Percentiles rank a stretch among this genome's conserved stretches.
phyloP scores from a whole-genome alignment of 2,797 vertebrate genomes.

The Gobionotothen gibberifrons region DNA sequence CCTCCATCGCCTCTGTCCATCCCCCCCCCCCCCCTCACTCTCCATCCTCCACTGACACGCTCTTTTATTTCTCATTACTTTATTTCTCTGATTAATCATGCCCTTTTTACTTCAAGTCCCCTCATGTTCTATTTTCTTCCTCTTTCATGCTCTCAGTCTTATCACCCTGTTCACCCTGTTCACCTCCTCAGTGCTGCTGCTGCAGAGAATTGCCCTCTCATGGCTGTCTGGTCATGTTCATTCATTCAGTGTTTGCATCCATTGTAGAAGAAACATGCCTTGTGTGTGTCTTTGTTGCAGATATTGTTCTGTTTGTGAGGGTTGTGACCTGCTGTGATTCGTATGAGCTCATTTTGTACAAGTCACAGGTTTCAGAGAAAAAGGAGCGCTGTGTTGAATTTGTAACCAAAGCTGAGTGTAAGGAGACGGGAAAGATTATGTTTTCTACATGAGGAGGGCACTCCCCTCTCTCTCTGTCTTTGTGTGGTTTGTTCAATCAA shows the following conservation, averaged over 20 bases:
- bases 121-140: conserved; percentile 15
- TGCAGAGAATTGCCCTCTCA: conserved; percentile 31
- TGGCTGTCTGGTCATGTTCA: conserved; percentile 2
- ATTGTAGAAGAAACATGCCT: conserved; percentile 16
- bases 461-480: not conserved
- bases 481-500: not conserved
- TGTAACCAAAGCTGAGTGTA: conserved; percentile 16
- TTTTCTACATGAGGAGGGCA: conserved; percentile 13
- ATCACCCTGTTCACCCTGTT: conserved; percentile 10
- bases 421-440: not conserved
- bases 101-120: conserved; percentile 13
- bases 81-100: not conserved
- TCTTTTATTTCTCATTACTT: not conserved
- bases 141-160: conserved; percentile 2
- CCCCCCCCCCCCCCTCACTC: conserved; percentile 24
- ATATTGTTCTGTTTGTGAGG: conserved; percentile 16
- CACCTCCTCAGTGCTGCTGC: not conserved
- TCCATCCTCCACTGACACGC: conserved; percentile 9
- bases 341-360: conserved; percentile 26
- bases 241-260: conserved; percentile 26
- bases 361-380: conserved; percentile 1
- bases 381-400: conserved; percentile 1
- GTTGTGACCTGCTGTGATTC: conserved; percentile 26
- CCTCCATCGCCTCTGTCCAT: conserved; percentile 35
- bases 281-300: conserved; percentile 3